Conservation (phyloP, 2,888 invertebrate species). For the Vesta saturnalis region DNA sequence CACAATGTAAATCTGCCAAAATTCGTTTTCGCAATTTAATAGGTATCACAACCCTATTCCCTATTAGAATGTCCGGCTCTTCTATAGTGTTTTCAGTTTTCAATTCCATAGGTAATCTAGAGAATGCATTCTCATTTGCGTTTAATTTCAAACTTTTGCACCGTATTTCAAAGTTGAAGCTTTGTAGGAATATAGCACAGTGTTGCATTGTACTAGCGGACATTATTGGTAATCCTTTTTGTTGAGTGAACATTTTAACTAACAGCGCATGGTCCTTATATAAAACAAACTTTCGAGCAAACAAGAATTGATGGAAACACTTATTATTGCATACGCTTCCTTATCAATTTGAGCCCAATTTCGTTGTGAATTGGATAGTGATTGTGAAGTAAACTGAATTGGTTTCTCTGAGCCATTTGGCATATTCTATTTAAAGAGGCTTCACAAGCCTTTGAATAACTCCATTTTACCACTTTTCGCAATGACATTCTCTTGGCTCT, state of each 20-base stretch:
- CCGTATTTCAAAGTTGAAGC: too few relatives aligned
- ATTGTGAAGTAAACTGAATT: slow-evolving; percentile 6
- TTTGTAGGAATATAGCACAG: background rate
- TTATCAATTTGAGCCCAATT: slow-evolving; percentile 9
- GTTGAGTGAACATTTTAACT: slow-evolving; percentile 27
- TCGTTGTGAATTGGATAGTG: background rate
- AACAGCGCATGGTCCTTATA: too few relatives aligned
- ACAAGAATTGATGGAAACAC: too few relatives aligned
- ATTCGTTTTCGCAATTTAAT: too few relatives aligned
- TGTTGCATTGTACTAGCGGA: background rate
- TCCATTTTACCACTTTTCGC: background rate
- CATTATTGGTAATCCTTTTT: too few relatives aligned
- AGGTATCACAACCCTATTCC: too few relatives aligned
- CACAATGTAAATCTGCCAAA: too few relatives aligned
- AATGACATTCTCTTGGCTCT: background rate
- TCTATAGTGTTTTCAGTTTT: background rate
- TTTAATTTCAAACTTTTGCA: background rate
- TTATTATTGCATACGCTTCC: slow-evolving; percentile 34
- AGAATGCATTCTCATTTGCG: background rate
- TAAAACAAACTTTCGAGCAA: too few relatives aligned
- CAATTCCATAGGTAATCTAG: too few relatives aligned
- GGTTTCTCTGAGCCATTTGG: slow-evolving; percentile 23
- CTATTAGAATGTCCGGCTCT: background rate
- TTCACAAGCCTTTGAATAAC: background rate
- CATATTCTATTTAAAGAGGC: background rate